Conservation (phyloP, 2,888 invertebrate genomes). For the Drosophila ezoana region DNA sequence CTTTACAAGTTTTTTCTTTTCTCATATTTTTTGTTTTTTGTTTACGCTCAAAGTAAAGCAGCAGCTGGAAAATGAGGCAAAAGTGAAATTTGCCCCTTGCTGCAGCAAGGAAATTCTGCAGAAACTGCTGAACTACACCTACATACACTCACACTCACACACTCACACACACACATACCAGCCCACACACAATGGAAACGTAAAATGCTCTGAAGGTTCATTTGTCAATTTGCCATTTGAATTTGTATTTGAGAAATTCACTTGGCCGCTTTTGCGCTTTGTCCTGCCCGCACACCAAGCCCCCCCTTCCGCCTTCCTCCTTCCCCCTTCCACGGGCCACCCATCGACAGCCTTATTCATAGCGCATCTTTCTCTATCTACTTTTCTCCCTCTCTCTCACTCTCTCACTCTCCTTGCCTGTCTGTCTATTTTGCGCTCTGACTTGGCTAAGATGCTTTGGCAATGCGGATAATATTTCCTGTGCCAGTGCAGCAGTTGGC, state of each 20-base stretch:
- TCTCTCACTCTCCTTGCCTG: not conserved
- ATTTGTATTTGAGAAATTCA: slow-evolving; percentile 78
- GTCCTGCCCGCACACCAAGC: slow-evolving; percentile 29
- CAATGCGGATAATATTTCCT: slow-evolving; percentile 80
- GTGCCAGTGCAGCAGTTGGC: slow-evolving; percentile 78
- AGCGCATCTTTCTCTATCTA: slow-evolving; percentile 1
- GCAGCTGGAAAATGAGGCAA: slow-evolving; percentile 49
- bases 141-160: slow-evolving; percentile 4
- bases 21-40: slow-evolving; percentile 49
- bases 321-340: slow-evolving; percentile 8
- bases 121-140: slow-evolving; percentile 49
- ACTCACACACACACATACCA: slow-evolving; percentile 3
- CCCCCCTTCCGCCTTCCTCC: no score
- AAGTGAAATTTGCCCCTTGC: slow-evolving; percentile 42
- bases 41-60: slow-evolving; percentile 56
- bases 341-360: slow-evolving; percentile 14
- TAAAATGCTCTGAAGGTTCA: slow-evolving; percentile 78
- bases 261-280: slow-evolving; percentile 76
- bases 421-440: slow-evolving; percentile 35
- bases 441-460: slow-evolving; percentile 66
- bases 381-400: not conserved
- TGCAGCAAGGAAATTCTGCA: slow-evolving; percentile 41
- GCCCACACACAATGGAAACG: slow-evolving; percentile 66
- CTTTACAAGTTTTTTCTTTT: slow-evolving; percentile 1
- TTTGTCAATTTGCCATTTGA: slow-evolving; percentile 80